Evolutionary conservation across 2,113 vertebrate genomes (phyloP).

Genomic region (Pollimyrus isidori): DNA sequence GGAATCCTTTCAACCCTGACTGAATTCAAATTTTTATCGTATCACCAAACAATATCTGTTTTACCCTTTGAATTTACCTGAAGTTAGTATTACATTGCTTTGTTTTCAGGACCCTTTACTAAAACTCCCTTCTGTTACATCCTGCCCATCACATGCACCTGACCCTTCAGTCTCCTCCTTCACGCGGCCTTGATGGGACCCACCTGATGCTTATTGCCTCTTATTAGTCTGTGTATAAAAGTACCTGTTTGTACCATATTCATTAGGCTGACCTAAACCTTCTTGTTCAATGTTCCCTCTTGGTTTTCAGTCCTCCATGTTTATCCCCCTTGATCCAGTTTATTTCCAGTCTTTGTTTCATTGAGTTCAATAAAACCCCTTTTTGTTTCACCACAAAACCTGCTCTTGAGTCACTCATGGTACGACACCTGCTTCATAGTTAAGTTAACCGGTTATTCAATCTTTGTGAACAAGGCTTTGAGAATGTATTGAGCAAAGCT

Average conservation of each 20-base stretch:
- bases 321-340: not conserved
- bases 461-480: not conserved
- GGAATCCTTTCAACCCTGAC: not conserved
- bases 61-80: not conserved
- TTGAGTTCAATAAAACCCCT: not conserved
- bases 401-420: not conserved
- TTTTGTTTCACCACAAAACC: not conserved
- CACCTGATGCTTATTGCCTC: not conserved
- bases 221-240: not conserved
- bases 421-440: not conserved
- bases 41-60: not conserved
- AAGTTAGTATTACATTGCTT: not conserved
- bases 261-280: not conserved
- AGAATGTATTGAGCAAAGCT: not conserved
- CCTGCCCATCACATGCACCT: not conserved
- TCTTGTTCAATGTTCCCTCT: not conserved
- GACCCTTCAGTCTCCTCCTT: not conserved
- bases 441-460: not conserved
- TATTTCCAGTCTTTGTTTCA: not conserved
- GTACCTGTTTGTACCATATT: not conserved
- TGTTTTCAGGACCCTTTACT: not conserved
- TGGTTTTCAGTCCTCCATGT: not conserved
- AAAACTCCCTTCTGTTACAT: not conserved
- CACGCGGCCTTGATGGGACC: not conserved
- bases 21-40: not conserved